These are phyloP conservation scores for Neodon shergylaensis DNA, from an alignment of 2,113 vertebrate genomes.

Conservation along the genomic window DNA sequence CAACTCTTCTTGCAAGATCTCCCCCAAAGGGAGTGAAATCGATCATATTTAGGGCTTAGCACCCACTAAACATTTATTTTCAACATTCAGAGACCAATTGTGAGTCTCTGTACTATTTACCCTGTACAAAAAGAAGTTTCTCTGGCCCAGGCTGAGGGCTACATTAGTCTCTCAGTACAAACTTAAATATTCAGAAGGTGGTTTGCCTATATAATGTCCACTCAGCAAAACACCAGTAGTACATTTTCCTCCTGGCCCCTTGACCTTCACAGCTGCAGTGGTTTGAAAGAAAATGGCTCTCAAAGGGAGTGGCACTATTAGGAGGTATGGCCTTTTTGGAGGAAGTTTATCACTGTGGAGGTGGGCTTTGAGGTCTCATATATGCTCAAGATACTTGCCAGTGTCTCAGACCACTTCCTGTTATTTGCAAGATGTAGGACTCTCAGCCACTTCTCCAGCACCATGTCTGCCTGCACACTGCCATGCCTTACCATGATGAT, in stretches of 20 bases:
- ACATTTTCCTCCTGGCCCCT: background rate
- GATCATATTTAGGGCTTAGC: background rate
- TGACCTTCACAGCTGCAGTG: background rate
- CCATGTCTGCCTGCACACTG: too few species aligned
- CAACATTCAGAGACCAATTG: background rate
- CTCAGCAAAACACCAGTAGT: background rate
- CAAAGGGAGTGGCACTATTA: too few species aligned
- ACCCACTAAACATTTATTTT: background rate
- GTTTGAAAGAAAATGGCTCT: background rate
- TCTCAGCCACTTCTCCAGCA: too few species aligned
- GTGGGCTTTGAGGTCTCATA: too few species aligned
- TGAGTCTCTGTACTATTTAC: background rate
- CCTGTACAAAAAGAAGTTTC: background rate
- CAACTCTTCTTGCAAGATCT: background rate
- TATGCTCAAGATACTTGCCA: too few species aligned
- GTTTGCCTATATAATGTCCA: background rate
- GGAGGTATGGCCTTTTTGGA: too few species aligned
- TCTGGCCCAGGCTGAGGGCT: background rate
- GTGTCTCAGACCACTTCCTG: too few species aligned
- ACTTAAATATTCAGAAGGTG: background rate
- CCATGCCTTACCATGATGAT: too few species aligned
- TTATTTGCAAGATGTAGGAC: too few species aligned
- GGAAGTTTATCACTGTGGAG: too few species aligned
- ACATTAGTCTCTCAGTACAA: background rate
- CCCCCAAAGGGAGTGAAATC: background rate